Base-by-base conservation (phyloP, 2,113 vertebrate species). In the Irena cyanogastra region DNA sequence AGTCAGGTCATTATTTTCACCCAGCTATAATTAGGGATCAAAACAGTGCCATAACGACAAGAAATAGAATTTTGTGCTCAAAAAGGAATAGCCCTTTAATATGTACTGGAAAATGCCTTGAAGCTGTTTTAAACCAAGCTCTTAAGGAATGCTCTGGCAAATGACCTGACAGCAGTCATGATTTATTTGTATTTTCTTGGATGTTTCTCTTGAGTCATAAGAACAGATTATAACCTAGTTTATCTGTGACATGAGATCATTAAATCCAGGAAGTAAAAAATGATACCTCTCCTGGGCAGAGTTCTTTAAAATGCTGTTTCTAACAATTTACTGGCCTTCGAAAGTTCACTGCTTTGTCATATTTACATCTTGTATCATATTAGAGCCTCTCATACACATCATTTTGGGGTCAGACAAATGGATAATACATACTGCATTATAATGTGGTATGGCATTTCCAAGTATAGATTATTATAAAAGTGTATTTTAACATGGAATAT, bases 191-290 rank as follows among this genome's bases (percentile, higher is more conserved):
- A 53, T 94, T 92, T 92, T 94, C 80, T 91, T 75, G 84, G 64
- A 89, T 89, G 88, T 87, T 75, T 95, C 77, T 95, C 91, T 75
- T 57, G 64, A 94, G 93, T 79, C 69, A 57, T 89, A 95, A 84
- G n/a, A 95, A 91, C 39, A 89, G 64, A 95, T 94, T 96, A 95
- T 90, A 94, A 91, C 70, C 78, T 64, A 89, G 87, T 94, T 95
- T 94, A 87, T 84, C 91, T 91, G 65, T 87, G 91, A 87, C 83
- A 75, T 24, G 44, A 84, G 93, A 96, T 92, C 91, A 92, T 94
- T 97, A 96, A 72, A 17, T 92, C 37, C 31, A 87, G 65, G 74
- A 94, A 82, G 56, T 84, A 89, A 95, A 69, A 95, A 96, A 95
- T 68, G 47, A 84, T 60, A 78, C 21, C 22, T 92, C 65, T 91